Evolutionary conservation across 2,113 vertebrate genomes (phyloP), one percentile per base, ranked within the genome.

Genomic region (Bubo scandiacus): DNA sequence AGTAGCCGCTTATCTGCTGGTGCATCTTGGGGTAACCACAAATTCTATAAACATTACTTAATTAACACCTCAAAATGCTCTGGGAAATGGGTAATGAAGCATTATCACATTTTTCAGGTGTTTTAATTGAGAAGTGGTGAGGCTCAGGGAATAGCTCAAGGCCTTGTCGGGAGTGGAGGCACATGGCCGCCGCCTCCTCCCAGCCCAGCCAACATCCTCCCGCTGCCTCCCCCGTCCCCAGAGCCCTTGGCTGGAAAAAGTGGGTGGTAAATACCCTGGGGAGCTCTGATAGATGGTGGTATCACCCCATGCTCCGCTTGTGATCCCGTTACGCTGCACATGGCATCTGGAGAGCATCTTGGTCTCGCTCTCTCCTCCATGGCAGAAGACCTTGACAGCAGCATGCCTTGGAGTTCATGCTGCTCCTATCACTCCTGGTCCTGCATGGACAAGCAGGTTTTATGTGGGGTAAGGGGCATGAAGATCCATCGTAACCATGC

Each of bases 61-160:
- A 93, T 89, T 86, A 92, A 29, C 91, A 67, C 92, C 94, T 94
- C 92, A 89, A 36, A 96, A 94, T 91, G 72, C 95, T 94, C 86
- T 94, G 86, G 96, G 97, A 96, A 96, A 81, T 5, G 49, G 95
- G 34, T 95, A 97, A 89, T 27, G 89, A 87, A 88, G 54, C 87
- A 82, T 86, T 96, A 96, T 95, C 90, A 0, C 5, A 0, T 88
- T 91, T 97, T 96, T 80, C 0, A 15, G 79, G 81, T 34, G 63
- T 38, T 94, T 78, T 93, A 96, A 96, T 94, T 91, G 91, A 22
- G 90, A 92, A 74, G 92, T 1, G 71, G 91, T 55, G 79, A 92
- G n/a, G 86, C 34, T 58, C 57, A 52, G 78, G 61, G 86, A 92
- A 75, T 90, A 92, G 91, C 91, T 94, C 84, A 92, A 85, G 94